Evolutionary conservation across 2,113 vertebrate genomes (phyloP), one percentile per base, ranked within the genome.

Genomic region (Lota lota): DNA sequence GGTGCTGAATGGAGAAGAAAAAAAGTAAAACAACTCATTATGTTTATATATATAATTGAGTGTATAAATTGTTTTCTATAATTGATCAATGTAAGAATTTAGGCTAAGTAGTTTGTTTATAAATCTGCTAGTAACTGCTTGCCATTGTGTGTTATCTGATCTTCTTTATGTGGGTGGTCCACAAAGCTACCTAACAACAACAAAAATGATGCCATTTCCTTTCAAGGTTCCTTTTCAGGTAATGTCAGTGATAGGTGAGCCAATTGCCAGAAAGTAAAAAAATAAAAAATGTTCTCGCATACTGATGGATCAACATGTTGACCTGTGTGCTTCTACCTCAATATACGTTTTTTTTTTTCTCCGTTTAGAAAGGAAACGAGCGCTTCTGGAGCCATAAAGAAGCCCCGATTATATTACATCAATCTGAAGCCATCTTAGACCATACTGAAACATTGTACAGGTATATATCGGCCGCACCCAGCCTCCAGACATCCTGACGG

Each of bases 1-100:
- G 61, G 94, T 96, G 76, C 97, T 99, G 65, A 61, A 64, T 69
- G 66, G 67, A 40, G 51, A 40, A 54, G 28, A 66, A 47, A 47
- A 11, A 47, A 47, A 33, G 28, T n/a, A n/a, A n/a, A n/a, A n/a
- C n/a, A n/a, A n/a, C n/a, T n/a, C n/a, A n/a, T n/a, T n/a, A n/a
- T n/a, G n/a, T n/a, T n/a, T n/a, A n/a, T 33, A 33, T 6, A 33
- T 33, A 33, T 6, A 33, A 33, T 33, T 33, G 0, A 5, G 28
- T 33, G 28, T 33, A 33, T 33, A 33, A 33, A 33, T 6, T 33
- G 28, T 33, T n/a, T 33, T 47, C 40, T 47, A 47, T 47, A 47
- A 47, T 47, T 47, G 40, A 47, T 47, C 40, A 47, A 47, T 47
- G 40, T 14, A 47, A 47, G 40, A 10, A 47, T 47, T 10, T 11